These are phyloP conservation scores for Parauchenoglanis punctatus DNA, from an alignment of 2,797 vertebrate genomes.

Conservation along the genomic window DNA sequence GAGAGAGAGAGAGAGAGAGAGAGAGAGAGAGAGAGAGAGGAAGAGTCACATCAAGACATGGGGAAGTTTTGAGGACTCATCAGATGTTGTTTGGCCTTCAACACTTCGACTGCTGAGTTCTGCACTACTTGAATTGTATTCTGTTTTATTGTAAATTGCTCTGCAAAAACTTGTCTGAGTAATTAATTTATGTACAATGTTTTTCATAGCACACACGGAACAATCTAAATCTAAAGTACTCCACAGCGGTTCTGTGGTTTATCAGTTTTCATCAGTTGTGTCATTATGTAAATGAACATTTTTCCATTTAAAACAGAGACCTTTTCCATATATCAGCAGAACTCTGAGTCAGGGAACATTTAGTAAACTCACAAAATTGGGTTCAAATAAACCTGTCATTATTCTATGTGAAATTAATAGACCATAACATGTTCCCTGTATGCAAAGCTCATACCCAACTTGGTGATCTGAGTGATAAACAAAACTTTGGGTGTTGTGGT, in stretches of 20 bases:
- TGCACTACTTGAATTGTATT: background rate
- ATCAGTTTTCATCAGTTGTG: background rate
- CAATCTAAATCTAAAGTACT: background rate
- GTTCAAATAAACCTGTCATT: background rate
- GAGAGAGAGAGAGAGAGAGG: no score
- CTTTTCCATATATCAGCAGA: background rate
- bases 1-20: no score
- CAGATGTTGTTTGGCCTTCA: background rate
- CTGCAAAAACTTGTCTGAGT: background rate
- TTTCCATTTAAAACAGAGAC: background rate
- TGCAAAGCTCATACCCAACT: background rate
- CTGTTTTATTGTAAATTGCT: background rate
- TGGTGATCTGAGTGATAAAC: background rate
- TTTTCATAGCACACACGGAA: background rate
- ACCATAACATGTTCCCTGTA: background rate
- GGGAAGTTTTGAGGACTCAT: no score
- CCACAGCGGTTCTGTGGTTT: background rate
- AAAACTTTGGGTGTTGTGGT: background rate
- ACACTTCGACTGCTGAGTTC: background rate
- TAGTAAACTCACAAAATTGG: background rate
- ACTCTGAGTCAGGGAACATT: background rate
- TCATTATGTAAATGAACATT: background rate
- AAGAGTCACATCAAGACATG: no score
- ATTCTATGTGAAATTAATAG: background rate
- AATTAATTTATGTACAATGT: background rate